Base-by-base conservation (phyloP, 2,888 invertebrate species). In the Cephus spinipes region DNA sequence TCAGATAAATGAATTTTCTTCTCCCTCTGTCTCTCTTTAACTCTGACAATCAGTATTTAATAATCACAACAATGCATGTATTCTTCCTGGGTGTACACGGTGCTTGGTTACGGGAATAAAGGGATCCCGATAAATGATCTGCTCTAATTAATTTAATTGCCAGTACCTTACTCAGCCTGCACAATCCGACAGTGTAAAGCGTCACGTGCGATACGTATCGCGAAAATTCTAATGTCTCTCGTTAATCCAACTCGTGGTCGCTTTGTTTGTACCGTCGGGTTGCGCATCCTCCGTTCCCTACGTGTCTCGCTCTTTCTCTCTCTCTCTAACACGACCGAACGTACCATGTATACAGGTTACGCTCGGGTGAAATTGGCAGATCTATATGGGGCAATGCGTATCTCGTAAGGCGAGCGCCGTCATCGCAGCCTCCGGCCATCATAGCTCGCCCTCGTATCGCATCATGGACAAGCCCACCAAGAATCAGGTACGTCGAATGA, bases 301-400 rank as follows among this genome's bases (percentile, higher is more conserved):
- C 55, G 23, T 36, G 12, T 15, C 11, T 35, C 12, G 11, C 35
- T 35, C 35, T 35, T 2, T 34, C 9, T 34, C 12, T 12, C 15
- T 9, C 9, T 55, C 55, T 55, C 2, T 55, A 55, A 55, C 23
- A 23, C 23, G 2, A 9, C 2, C 9, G 1, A 55, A 55, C 32
- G 12, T n/a, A 1, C 32, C 31, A 33, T 71, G 71, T 40, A 80
- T 79, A 30, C 79, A 90, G 89, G 84, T 86, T 87, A 86, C 85
- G 86, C 82, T 87, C 87, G 85, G 85, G 85, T 81, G 84, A 88
- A 87, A 86, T 89, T 87, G 89, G 87, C 80, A 81, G 80, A 89
- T 90, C 91, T 92, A 90, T 94, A 95, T 95, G 95, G 95, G 95
- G 94, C 95, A 95, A 95, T 95, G 95, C 93, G 94, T 95, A 93